Percentiles rank a stretch among this genome's conserved stretches.
Conservation (phyloP, 2,797 vertebrate species). For the Lacerta bilineata region DNA sequence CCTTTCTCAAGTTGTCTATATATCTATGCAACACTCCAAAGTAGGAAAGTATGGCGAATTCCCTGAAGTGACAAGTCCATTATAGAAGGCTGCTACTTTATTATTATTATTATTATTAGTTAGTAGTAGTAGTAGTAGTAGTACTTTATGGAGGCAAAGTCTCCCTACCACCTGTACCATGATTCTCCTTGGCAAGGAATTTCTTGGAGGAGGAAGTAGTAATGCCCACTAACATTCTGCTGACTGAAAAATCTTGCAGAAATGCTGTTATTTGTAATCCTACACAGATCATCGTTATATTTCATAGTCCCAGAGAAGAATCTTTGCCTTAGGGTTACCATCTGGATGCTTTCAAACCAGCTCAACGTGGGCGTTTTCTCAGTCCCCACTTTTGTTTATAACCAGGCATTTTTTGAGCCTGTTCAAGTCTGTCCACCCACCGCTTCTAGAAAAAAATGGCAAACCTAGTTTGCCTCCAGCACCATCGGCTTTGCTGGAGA, state of each 20-base stretch:
- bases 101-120: too few species aligned
- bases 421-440: not conserved
- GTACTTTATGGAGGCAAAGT: not conserved
- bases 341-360: not conserved
- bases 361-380: not conserved
- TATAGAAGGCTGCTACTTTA: not conserved
- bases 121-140: too few species aligned
- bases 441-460: not conserved
- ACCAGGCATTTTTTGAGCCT: not conserved
- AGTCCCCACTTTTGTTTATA: not conserved
- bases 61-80: not conserved
- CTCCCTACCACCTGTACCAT: not conserved
- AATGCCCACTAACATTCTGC: not conserved
- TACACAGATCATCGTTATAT: not conserved
- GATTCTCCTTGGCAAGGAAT: not conserved
- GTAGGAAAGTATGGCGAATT: too few species aligned
- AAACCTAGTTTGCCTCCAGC: not conserved
- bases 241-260: not conserved
- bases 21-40: not conserved
- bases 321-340: slow-evolving; percentile 1
- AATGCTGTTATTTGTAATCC: not conserved
- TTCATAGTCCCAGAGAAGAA: too few species aligned
- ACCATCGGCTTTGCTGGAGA: not conserved
- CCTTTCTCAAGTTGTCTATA: not conserved
- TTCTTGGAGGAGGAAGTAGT: not conserved